These are phyloP conservation scores for Lumbricus terrestris DNA, from an alignment of 2,888 invertebrate species.

Conservation along the genomic window DNA sequence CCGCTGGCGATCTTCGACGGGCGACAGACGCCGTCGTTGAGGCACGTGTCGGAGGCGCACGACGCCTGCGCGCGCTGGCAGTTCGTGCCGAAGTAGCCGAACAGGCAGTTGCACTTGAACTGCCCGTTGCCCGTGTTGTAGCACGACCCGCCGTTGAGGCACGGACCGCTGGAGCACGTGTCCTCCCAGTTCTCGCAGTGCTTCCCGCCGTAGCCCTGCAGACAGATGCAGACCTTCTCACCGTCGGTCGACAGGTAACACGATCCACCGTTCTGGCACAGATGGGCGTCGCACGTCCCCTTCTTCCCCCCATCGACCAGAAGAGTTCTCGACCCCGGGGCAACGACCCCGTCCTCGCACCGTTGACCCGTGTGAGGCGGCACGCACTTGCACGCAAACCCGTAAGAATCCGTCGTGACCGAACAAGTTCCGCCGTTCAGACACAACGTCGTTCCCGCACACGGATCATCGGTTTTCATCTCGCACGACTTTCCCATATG, in stretches of 20 bases:
- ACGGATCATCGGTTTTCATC: not conserved
- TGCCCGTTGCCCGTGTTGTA: not conserved
- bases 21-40: conserved; percentile 17
- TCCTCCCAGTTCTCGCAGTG: conserved; percentile 10
- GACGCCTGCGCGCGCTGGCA: conserved; percentile 14
- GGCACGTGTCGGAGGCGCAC: conserved; percentile 7
- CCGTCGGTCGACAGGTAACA: conserved; percentile 8
- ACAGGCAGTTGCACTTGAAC: conserved; percentile 19
- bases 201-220: conserved; percentile 10
- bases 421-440: not conserved
- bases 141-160: conserved; percentile 18
- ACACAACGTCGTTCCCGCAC: not conserved
- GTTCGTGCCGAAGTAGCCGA: conserved; percentile 15
- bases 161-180: conserved; percentile 18
- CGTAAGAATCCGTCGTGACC: not conserved
- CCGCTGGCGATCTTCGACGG: conserved; percentile 18
- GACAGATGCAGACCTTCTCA: conserved; percentile 15
- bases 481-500: not conserved
- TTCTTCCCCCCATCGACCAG: not conserved
- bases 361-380: not conserved
- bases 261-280: not conserved
- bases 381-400: not conserved
- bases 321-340: not conserved
- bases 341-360: not conserved
- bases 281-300: conserved; percentile 6